Conservation (phyloP, 2,797 vertebrate species). For the Tragelaphus eurycerus region DNA sequence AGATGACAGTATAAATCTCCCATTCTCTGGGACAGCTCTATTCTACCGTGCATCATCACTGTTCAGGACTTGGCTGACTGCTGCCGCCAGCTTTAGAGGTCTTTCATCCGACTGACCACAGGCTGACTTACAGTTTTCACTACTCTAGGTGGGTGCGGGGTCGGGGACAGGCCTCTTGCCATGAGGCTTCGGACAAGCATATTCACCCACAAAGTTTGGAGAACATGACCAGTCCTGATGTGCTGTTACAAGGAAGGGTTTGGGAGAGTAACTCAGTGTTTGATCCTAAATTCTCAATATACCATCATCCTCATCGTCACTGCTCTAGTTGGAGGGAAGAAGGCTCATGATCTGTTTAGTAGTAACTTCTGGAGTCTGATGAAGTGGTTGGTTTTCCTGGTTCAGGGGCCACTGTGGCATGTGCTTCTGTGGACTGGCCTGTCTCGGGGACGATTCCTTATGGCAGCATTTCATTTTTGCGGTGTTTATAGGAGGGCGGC, state of each 20-base stretch:
- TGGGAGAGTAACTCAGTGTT: neutral
- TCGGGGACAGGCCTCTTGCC: neutral
- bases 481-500: conserved; percentile 67
- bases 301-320: neutral
- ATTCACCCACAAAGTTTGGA: neutral
- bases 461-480: conserved; percentile 59
- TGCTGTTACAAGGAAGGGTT: neutral
- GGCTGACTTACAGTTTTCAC: neutral
- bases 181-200: neutral
- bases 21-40: neutral
- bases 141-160: neutral
- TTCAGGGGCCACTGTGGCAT: conserved; percentile 39
- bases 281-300: neutral
- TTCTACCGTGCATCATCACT: neutral
- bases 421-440: conserved; percentile 17
- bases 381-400: conserved; percentile 59
- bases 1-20: neutral
- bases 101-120: neutral
- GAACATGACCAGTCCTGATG: neutral
- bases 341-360: neutral
- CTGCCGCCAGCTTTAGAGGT: neutral
- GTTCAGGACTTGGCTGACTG: neutral
- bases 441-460: conserved; percentile 69
- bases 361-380: conserved; percentile 58
- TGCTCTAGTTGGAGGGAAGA: neutral